Conservation (phyloP, 2,113 vertebrate genomes). For the Amblyopsis rosae region DNA sequence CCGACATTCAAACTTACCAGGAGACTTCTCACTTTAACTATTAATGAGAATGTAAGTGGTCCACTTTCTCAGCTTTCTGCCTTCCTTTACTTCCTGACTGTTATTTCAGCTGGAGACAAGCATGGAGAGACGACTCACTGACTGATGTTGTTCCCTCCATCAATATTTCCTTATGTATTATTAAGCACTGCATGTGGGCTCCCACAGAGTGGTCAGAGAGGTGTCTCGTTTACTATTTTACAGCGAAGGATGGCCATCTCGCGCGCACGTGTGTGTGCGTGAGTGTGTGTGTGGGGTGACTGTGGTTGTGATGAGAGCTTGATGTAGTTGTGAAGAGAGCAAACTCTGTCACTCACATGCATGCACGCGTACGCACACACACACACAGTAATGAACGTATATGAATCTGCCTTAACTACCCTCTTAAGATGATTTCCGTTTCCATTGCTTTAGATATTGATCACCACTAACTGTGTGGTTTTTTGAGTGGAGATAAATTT, state of each 20-base stretch:
- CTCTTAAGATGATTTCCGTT: conserved; percentile 26
- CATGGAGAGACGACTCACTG: conserved; percentile 22
- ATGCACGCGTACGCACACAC: too few species aligned
- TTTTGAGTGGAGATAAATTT: neutral
- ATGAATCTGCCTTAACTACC: neutral
- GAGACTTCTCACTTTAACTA: conserved; percentile 70
- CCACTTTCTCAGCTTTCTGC: conserved; percentile 49
- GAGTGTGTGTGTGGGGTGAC: too few species aligned
- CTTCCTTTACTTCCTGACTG: conserved; percentile 63
- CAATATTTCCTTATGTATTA: conserved; percentile 60
- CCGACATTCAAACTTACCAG: conserved; percentile 27
- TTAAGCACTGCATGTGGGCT: conserved; percentile 63
- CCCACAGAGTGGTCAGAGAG: conserved; percentile 31
- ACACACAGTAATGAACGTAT: conserved; percentile 24
- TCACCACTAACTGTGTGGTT: neutral
- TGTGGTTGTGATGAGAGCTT: too few species aligned
- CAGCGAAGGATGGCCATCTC: conserved; percentile 14
- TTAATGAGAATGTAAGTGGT: conserved; percentile 78
- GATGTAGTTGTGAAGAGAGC: too few species aligned
- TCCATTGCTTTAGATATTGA: neutral
- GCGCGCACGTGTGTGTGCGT: neutral
- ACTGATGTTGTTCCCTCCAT: conserved; percentile 37
- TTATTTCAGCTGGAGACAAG: conserved; percentile 64
- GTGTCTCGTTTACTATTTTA: conserved; percentile 39
- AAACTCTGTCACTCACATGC: too few species aligned